Evolutionary conservation across 2,888 invertebrate species (phyloP), one percentile per base, ranked within the genome.

Genomic region (Stenodema calcarata): DNA sequence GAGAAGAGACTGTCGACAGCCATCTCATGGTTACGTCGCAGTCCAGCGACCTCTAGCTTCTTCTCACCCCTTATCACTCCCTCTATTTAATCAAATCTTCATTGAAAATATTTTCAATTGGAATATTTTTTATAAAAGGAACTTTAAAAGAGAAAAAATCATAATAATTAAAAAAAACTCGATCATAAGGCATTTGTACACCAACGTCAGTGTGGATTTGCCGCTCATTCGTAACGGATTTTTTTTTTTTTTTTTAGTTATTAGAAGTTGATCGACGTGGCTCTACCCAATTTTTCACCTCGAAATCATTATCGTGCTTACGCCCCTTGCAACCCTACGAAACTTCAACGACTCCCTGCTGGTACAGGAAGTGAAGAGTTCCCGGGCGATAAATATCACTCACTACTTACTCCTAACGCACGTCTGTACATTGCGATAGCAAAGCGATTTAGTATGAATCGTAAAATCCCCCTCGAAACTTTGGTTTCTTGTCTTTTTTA

Each of bases 1-100:
- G 89, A 88, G 89, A 89, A 73, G 89, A 89, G 88, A 89, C 89
- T 88, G 89, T 89, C 62, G 89, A 89, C 88, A 88, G 89, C 85
- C 89, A 89, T 73, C 88, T 89, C 11, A 88, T 89, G 88, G 87
- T 88, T 69, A 89, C 89, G 80, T 89, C 89, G n/a, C 89, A 89
- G 88, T 89, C 89, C 62, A 89, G 89, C 86, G 89, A 89, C 69
- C 89, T 89, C 82, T 89, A 89, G 88, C 89, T 84, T 84, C 84
- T 84, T 73, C 30, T 44, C 84, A 73, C 42, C 73, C 84, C 75
- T 73, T 73, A 42, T 44, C 50, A 73, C 73, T 82, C 70, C 82
- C 78, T 44, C 78, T 78, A 62, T 78, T 44, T 44, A 84, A 84
- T 73, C 84, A 84, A 84, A 84, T 84, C 44, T 82, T 75, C 42